Conservation (phyloP, 1,140 invertebrate genomes). For the Condylostylus longicornis region DNA sequence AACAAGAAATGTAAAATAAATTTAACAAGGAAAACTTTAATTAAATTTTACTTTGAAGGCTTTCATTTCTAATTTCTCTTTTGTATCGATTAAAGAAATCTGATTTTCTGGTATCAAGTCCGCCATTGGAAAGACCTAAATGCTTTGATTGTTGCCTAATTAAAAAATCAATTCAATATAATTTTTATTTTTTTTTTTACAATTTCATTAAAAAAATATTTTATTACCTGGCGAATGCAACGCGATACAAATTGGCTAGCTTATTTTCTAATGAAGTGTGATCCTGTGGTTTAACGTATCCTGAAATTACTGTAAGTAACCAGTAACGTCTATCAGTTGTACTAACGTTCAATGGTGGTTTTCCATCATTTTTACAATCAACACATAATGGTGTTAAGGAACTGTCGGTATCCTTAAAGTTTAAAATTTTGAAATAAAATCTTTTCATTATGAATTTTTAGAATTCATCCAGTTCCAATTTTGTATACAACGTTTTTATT, state of each 20-base stretch:
- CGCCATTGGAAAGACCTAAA: slow-evolving; percentile 34
- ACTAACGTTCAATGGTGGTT: slow-evolving; percentile 24
- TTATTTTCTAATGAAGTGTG: slow-evolving; percentile 39
- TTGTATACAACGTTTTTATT: no score
- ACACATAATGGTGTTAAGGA: slow-evolving; percentile 23
- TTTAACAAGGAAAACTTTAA: no score
- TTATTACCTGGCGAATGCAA: slow-evolving; percentile 44
- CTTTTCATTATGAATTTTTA: not conserved
- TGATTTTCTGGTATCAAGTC: slow-evolving; percentile 18
- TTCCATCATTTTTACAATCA: slow-evolving; percentile 12
- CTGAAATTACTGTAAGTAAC: slow-evolving; percentile 57
- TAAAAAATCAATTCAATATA: not conserved
- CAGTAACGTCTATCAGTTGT: slow-evolving; percentile 50
- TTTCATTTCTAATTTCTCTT: no score
- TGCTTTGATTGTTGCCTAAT: slow-evolving; percentile 52
- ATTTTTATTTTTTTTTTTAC: not conserved
- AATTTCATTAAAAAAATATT: not conserved
- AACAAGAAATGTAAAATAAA: no score
- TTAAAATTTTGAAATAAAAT: not conserved
- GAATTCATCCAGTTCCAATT: not conserved
- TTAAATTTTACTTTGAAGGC: no score
- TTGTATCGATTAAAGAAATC: slow-evolving; percentile 3
- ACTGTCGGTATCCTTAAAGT: slow-evolving; percentile 25
- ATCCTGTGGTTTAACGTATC: slow-evolving; percentile 30
- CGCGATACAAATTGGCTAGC: slow-evolving; percentile 44